Percentiles rank a stretch among this genome's conserved stretches.
These are phyloP conservation scores for Venturia canescens DNA, from an alignment of 1,140 invertebrate species.

Conservation along the genomic window DNA sequence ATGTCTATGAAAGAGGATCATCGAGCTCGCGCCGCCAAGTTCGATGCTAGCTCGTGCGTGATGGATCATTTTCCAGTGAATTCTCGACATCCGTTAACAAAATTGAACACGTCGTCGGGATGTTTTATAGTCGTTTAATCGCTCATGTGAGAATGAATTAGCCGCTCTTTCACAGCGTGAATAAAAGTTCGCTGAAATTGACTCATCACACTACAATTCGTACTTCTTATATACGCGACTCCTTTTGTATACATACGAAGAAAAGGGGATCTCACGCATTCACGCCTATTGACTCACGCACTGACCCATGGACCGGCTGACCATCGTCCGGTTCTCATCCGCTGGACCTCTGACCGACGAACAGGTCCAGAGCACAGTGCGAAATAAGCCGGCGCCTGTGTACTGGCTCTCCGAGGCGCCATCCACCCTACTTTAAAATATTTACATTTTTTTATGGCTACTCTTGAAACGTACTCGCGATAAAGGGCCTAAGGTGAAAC, in stretches of 20 bases:
- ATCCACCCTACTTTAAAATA: constrained; percentile 47
- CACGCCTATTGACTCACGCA: constrained; percentile 61
- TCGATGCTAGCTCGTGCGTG: too few relatives aligned
- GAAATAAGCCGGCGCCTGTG: constrained; percentile 12
- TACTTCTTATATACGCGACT: neutral
- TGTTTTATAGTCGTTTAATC: neutral
- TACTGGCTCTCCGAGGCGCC: constrained; percentile 33
- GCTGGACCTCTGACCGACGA: constrained; percentile 66
- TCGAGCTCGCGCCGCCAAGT: too few relatives aligned
- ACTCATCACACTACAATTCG: constrained; percentile 27
- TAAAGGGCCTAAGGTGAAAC: neutral
- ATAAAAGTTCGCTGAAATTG: constrained; percentile 12
- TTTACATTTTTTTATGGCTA: neutral
- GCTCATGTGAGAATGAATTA: neutral
- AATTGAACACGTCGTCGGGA: constrained; percentile 19
- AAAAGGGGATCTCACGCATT: constrained; percentile 32
- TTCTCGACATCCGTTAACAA: too few relatives aligned
- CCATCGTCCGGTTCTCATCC: constrained; percentile 67
- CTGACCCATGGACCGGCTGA: constrained; percentile 59
- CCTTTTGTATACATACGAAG: neutral
- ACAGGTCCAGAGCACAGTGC: constrained; percentile 60
- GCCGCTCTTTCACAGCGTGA: neutral
- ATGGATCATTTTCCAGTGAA: neutral
- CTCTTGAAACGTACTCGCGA: neutral
- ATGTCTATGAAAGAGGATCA: too few relatives aligned